Conservation (phyloP, 2,888 invertebrate genomes). For the Arrhopalites spinosus region DNA sequence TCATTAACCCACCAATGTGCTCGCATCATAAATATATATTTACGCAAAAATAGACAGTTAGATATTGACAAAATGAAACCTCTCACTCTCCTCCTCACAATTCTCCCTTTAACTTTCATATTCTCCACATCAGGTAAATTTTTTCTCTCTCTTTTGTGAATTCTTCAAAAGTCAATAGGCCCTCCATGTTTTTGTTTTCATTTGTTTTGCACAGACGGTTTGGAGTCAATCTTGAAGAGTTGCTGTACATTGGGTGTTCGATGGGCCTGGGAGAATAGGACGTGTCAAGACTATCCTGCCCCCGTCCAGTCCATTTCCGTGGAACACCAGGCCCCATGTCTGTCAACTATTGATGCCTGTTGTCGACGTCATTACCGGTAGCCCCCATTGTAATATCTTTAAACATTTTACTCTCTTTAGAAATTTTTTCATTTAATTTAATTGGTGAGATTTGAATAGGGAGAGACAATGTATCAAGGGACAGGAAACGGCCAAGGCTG, state of each 20-base stretch:
- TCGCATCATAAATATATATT: too few relatives aligned
- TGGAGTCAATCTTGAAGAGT: conserved; percentile 55
- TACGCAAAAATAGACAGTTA: too few relatives aligned
- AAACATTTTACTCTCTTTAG: background rate
- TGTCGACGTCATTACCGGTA: conserved; percentile 66
- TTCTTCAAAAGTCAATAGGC: too few relatives aligned
- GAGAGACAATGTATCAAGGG: conserved; percentile 64
- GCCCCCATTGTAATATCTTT: conserved; percentile 10
- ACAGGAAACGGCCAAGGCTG: conserved; percentile 62
- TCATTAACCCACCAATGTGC: too few relatives aligned
- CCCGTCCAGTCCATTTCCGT: conserved; percentile 65
- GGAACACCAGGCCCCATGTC: conserved; percentile 67
- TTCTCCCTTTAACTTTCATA: too few relatives aligned
- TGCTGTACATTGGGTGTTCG: conserved; percentile 65
- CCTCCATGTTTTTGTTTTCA: too few relatives aligned
- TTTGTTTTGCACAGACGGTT: conserved; percentile 19
- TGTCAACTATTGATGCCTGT: conserved; percentile 69
- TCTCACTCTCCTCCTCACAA: too few relatives aligned
- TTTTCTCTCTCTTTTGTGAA: too few relatives aligned
- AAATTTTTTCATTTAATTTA: background rate
- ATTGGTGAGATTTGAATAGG: conserved; percentile 56
- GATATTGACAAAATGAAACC: too few relatives aligned
- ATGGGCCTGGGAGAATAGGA: conserved; percentile 62
- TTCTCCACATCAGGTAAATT: too few relatives aligned
- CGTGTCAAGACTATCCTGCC: conserved; percentile 62